Evolutionary conservation across 2,888 invertebrate species (phyloP).

Genomic region (Chymomyza caudatula): DNA sequence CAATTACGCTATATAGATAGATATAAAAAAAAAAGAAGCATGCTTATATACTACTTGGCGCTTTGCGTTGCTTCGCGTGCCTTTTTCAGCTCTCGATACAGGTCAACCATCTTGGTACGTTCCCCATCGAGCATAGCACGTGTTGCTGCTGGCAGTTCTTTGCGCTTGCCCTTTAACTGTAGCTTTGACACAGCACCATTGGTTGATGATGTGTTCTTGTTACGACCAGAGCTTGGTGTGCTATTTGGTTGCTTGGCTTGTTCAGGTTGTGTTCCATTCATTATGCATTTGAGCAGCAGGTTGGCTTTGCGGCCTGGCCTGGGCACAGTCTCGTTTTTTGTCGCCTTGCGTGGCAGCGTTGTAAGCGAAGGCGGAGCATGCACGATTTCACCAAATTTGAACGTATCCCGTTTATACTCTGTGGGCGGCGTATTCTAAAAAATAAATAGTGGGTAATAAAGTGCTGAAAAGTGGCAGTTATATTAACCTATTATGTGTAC

Average conservation of each 20-base stretch:
- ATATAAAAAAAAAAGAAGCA: not conserved
- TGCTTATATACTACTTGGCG: not conserved
- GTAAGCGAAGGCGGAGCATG: constrained; percentile 85
- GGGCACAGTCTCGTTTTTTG: constrained; percentile 76
- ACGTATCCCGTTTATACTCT: constrained; percentile 82
- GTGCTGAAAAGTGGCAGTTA: not conserved
- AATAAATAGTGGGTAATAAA: constrained; percentile 12
- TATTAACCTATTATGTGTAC: constrained; percentile 3
- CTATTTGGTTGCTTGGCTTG: not conserved
- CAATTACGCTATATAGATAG: too few relatives aligned
- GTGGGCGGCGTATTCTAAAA: constrained; percentile 16
- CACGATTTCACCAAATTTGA: constrained; percentile 87
- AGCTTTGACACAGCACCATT: constrained; percentile 41
- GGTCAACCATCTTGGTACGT: constrained; percentile 80
- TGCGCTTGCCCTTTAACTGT: constrained; percentile 81
- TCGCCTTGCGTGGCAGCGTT: constrained; percentile 79
- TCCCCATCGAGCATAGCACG: constrained; percentile 81
- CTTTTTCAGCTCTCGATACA: constrained; percentile 81
- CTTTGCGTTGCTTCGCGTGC: constrained; percentile 38
- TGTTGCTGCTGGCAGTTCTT: constrained; percentile 81
- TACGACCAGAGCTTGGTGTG: constrained; percentile 5
- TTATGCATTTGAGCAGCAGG: constrained; percentile 80
- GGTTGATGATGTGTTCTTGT: constrained; percentile 7
- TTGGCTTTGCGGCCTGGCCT: constrained; percentile 75
- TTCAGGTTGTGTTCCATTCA: constrained; percentile 61